Evolutionary conservation across 2,888 invertebrate genomes (phyloP).

Genomic region (Embidobia sp.): DNA sequence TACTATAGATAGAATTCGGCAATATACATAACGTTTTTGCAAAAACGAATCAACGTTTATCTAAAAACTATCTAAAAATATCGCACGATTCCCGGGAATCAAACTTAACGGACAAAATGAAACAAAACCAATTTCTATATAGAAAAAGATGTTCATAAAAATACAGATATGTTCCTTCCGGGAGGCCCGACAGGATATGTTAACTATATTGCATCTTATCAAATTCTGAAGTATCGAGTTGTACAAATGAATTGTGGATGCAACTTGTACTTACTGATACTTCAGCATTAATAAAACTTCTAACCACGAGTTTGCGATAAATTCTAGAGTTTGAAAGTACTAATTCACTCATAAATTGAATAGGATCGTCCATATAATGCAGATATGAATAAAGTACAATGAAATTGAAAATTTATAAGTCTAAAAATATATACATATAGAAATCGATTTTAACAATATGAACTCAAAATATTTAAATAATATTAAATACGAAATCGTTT

Average conservation of each 20-base stretch:
- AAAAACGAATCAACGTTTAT: constrained; percentile 50
- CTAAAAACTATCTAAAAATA: constrained; percentile 66
- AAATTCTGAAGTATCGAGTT: constrained; percentile 34
- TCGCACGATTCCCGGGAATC: constrained; percentile 65
- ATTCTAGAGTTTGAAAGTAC: constrained; percentile 41
- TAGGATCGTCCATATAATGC: no score
- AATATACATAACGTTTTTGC: constrained; percentile 19
- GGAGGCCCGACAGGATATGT: constrained; percentile 58
- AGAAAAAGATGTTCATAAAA: constrained; percentile 76
- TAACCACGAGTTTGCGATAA: constrained; percentile 32
- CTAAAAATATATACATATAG: no score
- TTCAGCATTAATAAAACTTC: no score
- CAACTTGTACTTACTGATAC: constrained; percentile 58
- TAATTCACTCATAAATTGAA: no score
- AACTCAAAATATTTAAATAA: no score
- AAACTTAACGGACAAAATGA: constrained; percentile 58
- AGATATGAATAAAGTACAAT: no score
- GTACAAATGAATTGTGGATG: constrained; percentile 51
- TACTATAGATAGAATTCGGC: constrained; percentile 30
- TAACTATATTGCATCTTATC: constrained; percentile 52
- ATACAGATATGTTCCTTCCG: constrained; percentile 75
- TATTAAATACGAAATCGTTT: no score
- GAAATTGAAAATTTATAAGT: no score
- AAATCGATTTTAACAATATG: no score
- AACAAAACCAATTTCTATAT: constrained; percentile 68